Conservation (phyloP, 2,797 vertebrate species). For the Xenentodon cancila region DNA sequence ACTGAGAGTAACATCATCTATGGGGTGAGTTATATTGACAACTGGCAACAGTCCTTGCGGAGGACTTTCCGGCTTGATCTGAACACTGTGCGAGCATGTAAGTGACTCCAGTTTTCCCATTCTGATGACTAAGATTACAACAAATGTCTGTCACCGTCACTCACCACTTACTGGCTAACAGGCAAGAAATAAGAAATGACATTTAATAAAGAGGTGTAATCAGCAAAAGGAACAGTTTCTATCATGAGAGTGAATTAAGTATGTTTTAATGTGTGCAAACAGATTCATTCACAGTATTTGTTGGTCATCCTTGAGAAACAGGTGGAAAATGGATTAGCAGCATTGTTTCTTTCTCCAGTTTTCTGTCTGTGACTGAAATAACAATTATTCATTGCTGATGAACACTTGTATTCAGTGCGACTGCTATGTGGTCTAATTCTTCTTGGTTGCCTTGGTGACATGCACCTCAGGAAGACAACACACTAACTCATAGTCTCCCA, state of each 20-base stretch:
- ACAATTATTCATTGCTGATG: slow-evolving; percentile 72
- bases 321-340: slow-evolving; percentile 8
- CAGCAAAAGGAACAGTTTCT: background rate
- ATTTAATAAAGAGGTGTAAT: background rate
- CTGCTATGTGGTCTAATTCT: slow-evolving; percentile 63
- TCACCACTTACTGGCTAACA: slow-evolving; percentile 26
- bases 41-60: slow-evolving; percentile 44
- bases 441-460: slow-evolving; percentile 81
- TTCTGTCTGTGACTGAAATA: slow-evolving; percentile 64
- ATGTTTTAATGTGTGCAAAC: slow-evolving; percentile 4
- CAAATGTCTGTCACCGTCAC: slow-evolving; percentile 44
- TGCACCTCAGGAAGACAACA: slow-evolving; percentile 57
- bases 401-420: slow-evolving; percentile 63
- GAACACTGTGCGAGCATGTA: slow-evolving; percentile 31
- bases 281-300: slow-evolving; percentile 1
- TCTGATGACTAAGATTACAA: slow-evolving; percentile 53
- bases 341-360: slow-evolving; percentile 44
- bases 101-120: slow-evolving; percentile 41
- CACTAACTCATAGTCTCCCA: slow-evolving; percentile 27
- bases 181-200: slow-evolving; percentile 6
- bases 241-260: slow-evolving; percentile 2
- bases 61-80: slow-evolving; percentile 38
- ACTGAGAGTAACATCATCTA: slow-evolving; percentile 38
- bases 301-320: slow-evolving; percentile 2
- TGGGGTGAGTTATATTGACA: slow-evolving; percentile 36